A percentile compares a stretch with the other conserved stretches of the same genome.
Conservation (phyloP, 2,888 invertebrate species). For the Scrobipalpa atriplicella region DNA sequence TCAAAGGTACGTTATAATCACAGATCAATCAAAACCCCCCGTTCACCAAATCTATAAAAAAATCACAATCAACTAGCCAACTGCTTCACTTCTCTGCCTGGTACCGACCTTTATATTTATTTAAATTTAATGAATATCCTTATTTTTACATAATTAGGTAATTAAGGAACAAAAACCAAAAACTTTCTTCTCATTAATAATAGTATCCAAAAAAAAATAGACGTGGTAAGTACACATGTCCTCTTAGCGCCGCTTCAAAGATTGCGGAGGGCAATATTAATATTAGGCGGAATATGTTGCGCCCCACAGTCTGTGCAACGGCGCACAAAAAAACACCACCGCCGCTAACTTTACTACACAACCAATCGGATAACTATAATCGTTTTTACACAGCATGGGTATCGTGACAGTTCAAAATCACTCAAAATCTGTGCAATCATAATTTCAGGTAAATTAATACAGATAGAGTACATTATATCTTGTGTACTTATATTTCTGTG, state of each 20-base stretch:
- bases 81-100: constrained; percentile 62
- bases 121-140: constrained; percentile 78
- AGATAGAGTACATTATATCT: not conserved
- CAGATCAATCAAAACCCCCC: constrained; percentile 64
- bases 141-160: constrained; percentile 72
- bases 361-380: constrained; percentile 45
- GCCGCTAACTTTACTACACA: constrained; percentile 30
- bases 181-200: constrained; percentile 68
- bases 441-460: not conserved
- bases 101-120: constrained; percentile 68
- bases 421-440: not conserved
- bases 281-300: constrained; percentile 81
- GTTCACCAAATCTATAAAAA: constrained; percentile 70
- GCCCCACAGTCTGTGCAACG: constrained; percentile 75
- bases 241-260: constrained; percentile 71
- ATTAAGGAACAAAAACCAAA: constrained; percentile 83
- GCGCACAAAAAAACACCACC: constrained; percentile 52
- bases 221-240: constrained; percentile 73
- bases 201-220: constrained; percentile 70
- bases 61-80: constrained; percentile 71
- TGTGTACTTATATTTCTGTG: not conserved
- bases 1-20: constrained; percentile 73
- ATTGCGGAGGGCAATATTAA: constrained; percentile 76
- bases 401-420: not conserved
- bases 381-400: not conserved